These are phyloP conservation scores for Drosophila picticornis DNA, from an alignment of 2,888 invertebrate genomes.

Conservation along the genomic window DNA sequence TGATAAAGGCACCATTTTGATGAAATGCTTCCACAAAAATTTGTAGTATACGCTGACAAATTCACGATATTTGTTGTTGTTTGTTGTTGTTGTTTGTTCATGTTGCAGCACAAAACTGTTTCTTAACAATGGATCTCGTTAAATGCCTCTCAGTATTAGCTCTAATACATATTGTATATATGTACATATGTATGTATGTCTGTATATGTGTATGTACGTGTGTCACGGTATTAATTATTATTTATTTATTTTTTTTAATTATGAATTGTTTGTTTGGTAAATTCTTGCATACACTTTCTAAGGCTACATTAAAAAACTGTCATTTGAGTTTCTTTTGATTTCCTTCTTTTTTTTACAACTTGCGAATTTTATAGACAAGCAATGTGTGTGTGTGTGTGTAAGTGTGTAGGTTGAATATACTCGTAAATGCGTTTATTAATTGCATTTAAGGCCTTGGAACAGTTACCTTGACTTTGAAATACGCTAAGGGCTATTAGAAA, in stretches of 20 bases:
- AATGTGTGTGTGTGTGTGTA: constrained; percentile 27
- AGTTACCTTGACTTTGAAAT: constrained; percentile 53
- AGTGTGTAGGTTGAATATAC: constrained; percentile 46
- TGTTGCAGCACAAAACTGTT: constrained; percentile 27
- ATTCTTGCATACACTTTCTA: constrained; percentile 62
- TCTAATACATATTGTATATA: constrained; percentile 27
- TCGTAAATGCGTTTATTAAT: constrained; percentile 62
- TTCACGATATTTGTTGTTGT: constrained; percentile 16
- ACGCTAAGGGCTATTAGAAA: constrained; percentile 37
- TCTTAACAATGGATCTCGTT: constrained; percentile 47
- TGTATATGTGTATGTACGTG: neutral
- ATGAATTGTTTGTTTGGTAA: constrained; percentile 25
- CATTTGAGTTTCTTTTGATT: constrained; percentile 34
- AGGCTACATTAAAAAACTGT: constrained; percentile 69
- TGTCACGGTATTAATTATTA: neutral
- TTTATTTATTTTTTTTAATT: constrained; percentile 9
- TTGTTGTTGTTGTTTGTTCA: constrained; percentile 1
- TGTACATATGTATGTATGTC: constrained; percentile 9
- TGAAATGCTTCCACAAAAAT: constrained; percentile 73
- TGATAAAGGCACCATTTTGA: constrained; percentile 84
- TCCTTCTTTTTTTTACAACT: constrained; percentile 31
- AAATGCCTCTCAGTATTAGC: constrained; percentile 55
- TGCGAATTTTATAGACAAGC: constrained; percentile 28
- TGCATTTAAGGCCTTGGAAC: constrained; percentile 64
- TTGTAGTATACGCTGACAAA: constrained; percentile 38